Evolutionary conservation across 2,797 vertebrate species (phyloP), one percentile per base, ranked within the genome.

Genomic region (Nothura maculosa): DNA sequence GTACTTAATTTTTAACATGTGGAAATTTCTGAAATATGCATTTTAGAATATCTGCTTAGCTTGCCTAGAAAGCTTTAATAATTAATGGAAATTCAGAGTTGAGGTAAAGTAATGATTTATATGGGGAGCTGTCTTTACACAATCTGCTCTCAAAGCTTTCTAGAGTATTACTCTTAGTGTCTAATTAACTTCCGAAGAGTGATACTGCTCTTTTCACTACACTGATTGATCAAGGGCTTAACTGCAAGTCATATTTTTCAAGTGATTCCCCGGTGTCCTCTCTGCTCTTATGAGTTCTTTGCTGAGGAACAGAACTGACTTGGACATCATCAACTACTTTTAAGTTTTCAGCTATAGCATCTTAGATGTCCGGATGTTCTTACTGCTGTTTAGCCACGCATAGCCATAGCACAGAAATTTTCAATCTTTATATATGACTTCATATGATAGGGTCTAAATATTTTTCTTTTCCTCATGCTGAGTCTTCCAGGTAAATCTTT

Each of bases 51-150:
- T 95, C 91, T 97, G 95, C 97, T 98, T 96, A 87, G 94, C 95
- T 96, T 95, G 97, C 96, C 79, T 96, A 91, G 77, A 94, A 96
- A 94, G 96, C 66, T 74, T 98, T 97, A 98, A 98, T 98, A 97
- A 98, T 98, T 96, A 93, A 98, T 98, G 97, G 81, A 68, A 95
- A 92, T 91, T 97, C 96, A 95, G 93, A 96, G 70, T 84, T 97
- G 95, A 97, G 93, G 92, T 94, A 89, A 86, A 96, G 93, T 91
- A 96, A 97, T 96, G 96, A 96, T 92, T 90, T 92, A 92, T 92
- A 84, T 60, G 38, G 74, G 72, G 30, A 94, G 69, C 89, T 97
- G 96, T 92, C 96, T 95, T 96, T 96, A 94, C 75, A 93, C 87
- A 89, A 85, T 91, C 74, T 57, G 79, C 77, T 97, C 92, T 94